Conservation (phyloP, 2,113 vertebrate species). For the Columba livia region DNA sequence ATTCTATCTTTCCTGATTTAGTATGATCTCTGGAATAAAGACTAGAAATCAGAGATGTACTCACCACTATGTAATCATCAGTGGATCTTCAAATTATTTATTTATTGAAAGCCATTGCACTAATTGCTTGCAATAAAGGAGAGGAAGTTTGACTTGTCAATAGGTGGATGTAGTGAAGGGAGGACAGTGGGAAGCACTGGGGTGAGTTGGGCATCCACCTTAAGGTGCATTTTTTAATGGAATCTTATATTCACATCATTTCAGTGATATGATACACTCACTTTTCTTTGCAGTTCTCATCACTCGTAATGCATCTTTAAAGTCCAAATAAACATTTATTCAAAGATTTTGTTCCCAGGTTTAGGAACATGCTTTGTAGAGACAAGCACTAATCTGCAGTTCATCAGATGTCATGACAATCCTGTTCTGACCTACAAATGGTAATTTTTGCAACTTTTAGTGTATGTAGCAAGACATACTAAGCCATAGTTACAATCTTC, state of each 20-base stretch:
- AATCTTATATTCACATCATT: not conserved
- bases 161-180: not conserved
- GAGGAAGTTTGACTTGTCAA: not conserved
- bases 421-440: not conserved
- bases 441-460: not conserved
- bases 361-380: not conserved
- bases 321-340: not conserved
- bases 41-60: not conserved
- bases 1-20: not conserved
- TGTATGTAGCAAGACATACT: not conserved
- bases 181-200: rapidly evolving
- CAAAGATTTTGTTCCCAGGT: not conserved
- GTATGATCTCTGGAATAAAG: not conserved
- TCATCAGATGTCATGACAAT: not conserved
- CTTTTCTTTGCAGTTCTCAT: not conserved
- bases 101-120: not conserved
- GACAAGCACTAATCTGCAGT: not conserved
- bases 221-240: not conserved
- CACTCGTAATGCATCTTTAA: not conserved
- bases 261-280: not conserved
- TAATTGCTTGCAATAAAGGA: not conserved
- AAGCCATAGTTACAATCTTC: not conserved
- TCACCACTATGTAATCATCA: not conserved
- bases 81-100: not conserved
- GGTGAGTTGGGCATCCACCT: rapidly evolving